phyloP scores from a whole-genome alignment of 2,888 invertebrate genomes.

The Drosophila mercatorum region DNA sequence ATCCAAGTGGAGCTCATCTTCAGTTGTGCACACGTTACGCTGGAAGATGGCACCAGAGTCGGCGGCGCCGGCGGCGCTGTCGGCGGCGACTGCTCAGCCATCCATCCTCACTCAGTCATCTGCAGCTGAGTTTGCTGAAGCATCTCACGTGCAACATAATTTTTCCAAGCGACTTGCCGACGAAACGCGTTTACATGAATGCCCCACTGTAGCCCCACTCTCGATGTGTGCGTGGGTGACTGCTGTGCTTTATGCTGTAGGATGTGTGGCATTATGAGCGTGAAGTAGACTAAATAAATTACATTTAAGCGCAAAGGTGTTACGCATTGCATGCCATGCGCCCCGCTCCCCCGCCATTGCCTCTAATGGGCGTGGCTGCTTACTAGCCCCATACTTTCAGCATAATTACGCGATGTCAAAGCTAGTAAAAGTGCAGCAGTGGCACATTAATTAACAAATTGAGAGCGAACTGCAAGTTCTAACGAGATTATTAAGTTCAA shows the following conservation, averaged over 20 bases:
- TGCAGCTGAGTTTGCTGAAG: conserved; percentile 76
- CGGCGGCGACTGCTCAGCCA: conserved; percentile 18
- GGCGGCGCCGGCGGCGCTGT: neutral
- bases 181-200: conserved; percentile 72
- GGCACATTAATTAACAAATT: conserved; percentile 55
- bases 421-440: conserved; percentile 38
- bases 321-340: conserved; percentile 51
- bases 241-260: conserved; percentile 37
- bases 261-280: conserved; percentile 73
- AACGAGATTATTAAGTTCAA: conserved; percentile 7
- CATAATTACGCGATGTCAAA: conserved; percentile 56
- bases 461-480: conserved; percentile 13
- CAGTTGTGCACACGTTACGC: conserved; percentile 65
- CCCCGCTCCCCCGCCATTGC: no score
- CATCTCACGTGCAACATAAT: conserved; percentile 84
- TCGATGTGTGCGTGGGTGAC: conserved; percentile 11
- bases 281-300: conserved; percentile 78
- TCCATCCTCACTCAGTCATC: conserved; percentile 29
- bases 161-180: conserved; percentile 81
- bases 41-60: conserved; percentile 1
- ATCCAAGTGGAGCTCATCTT: conserved; percentile 79
- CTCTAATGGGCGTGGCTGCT: conserved; percentile 36
- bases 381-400: conserved; percentile 41
- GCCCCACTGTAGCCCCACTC: conserved; percentile 11
- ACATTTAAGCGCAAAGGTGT: conserved; percentile 74